These are phyloP conservation scores for Bryconaethiops microstoma DNA, from an alignment of 2,797 vertebrate species.

Conservation along the genomic window DNA sequence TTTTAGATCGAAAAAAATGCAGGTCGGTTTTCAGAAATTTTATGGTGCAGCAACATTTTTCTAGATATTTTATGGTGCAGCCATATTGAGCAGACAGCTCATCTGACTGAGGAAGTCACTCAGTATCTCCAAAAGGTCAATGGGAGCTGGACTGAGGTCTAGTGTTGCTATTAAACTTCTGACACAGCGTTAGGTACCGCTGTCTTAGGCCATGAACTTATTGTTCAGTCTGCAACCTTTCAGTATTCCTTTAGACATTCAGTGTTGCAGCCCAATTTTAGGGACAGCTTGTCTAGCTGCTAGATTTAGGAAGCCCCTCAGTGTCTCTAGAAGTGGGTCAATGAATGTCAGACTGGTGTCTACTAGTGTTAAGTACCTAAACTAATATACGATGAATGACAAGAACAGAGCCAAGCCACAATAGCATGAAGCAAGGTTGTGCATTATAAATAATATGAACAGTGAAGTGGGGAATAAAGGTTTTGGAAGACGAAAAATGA, in stretches of 20 bases:
- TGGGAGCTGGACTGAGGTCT: too few species aligned
- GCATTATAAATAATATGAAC: constrained; percentile 67
- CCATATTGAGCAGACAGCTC: background rate
- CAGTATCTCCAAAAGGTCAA: background rate
- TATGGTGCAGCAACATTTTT: background rate
- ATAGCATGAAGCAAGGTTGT: background rate
- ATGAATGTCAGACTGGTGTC: background rate
- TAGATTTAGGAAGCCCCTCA: background rate
- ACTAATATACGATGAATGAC: too few species aligned
- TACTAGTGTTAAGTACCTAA: background rate
- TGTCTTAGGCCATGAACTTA: too few species aligned
- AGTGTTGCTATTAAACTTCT: too few species aligned
- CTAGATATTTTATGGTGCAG: background rate
- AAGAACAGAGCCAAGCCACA: background rate
- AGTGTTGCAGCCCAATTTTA: background rate
- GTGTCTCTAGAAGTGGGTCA: background rate
- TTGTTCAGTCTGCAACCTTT: too few species aligned
- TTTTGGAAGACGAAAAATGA: constrained; percentile 62
- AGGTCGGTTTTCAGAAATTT: background rate
- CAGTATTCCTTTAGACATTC: background rate
- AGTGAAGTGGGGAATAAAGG: constrained; percentile 60
- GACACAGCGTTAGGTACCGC: too few species aligned
- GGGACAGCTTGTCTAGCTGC: background rate
- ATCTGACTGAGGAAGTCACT: background rate
- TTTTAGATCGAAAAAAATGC: background rate